phyloP scores from a whole-genome alignment of 92 coral and sea anemone species.

The Epizoanthus illoricatus region DNA sequence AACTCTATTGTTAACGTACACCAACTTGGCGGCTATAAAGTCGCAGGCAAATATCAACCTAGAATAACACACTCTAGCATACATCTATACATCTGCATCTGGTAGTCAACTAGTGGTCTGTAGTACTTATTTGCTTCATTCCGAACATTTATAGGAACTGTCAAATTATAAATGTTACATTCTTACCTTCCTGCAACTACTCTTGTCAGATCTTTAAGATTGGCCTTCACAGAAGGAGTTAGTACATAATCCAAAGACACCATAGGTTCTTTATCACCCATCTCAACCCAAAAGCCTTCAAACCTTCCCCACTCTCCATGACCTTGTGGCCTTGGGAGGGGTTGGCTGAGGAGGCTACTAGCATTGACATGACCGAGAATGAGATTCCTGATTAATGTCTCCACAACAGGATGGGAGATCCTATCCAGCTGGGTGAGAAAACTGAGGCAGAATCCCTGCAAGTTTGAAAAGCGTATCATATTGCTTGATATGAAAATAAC shows the following conservation, averaged over 20 bases:
- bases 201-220: constrained; percentile 82
- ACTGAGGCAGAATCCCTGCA: constrained; percentile 94
- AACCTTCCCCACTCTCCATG: constrained; percentile 65
- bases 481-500: too few species aligned
- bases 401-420: constrained; percentile 83
- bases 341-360: constrained; percentile 79
- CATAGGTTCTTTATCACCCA: constrained; percentile 72
- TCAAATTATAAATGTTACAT: background rate
- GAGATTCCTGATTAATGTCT: constrained; percentile 64
- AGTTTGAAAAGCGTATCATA: background rate
- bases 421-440: constrained; percentile 94
- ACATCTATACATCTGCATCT: background rate
- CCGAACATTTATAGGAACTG: too few species aligned
- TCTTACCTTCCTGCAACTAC: constrained; percentile 96
- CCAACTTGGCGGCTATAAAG: too few species aligned
- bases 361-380: constrained; percentile 93
- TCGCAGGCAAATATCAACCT: too few species aligned
- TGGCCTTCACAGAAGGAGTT: constrained; percentile 85
- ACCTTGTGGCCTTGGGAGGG: constrained; percentile 68
- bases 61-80: too few species aligned
- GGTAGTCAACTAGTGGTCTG: background rate
- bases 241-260: constrained; percentile 79
- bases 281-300: constrained; percentile 94
- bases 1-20: too few species aligned
- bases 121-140: too few species aligned